Base-by-base conservation (phyloP, 2,888 invertebrate genomes). In the Papilio gigon region DNA sequence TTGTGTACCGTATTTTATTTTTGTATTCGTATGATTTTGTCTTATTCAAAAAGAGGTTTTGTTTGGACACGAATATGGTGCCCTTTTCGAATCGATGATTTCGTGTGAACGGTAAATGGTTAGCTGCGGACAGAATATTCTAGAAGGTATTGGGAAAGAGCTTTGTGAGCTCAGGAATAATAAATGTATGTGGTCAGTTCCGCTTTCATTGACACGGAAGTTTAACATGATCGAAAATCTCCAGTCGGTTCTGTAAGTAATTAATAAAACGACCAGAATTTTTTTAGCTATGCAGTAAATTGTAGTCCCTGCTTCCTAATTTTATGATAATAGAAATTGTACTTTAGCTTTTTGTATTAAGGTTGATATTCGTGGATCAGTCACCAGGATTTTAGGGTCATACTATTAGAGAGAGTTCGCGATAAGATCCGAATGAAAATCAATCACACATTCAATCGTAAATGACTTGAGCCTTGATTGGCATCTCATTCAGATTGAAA, bases 361-460 rank as follows among this genome's bases (percentile, higher is more conserved):
- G n/a, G 27, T 27, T n/a, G 6, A 53, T 14, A n/a, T 53, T 53
- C n/a, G 6, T 3, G 1, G 14, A 53, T 27, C 27, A 8, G n/a
- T 27, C 8, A n/a, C 2, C 6, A 27, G n/a, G 2, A 53, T 27
- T 53, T 50, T 27, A 27, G n/a, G 27, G 25, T 27, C 25, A 14
- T 27, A n/a, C n/a, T n/a, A 27, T 53, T 8, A n/a, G 12, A 1
- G 8, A n/a, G 53, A 53, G 20, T 47, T 2, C n/a, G 25, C 11
- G 53, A 53, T 53, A 53, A 53, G 6, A 27, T 53, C 8, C 14
- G 27, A 5, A 53, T 14, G 53, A 27, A 53, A 53, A 27, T 53
- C 53, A 53, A 53, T 53, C 53, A 53, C 53, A 27, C 27, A 53
- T 53, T 53, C 6, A 53, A 53, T 53, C 25, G 53, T 53, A 53